phyloP scores from a whole-genome alignment of 1,140 invertebrate genomes.

The Galendromus occidentalis region DNA sequence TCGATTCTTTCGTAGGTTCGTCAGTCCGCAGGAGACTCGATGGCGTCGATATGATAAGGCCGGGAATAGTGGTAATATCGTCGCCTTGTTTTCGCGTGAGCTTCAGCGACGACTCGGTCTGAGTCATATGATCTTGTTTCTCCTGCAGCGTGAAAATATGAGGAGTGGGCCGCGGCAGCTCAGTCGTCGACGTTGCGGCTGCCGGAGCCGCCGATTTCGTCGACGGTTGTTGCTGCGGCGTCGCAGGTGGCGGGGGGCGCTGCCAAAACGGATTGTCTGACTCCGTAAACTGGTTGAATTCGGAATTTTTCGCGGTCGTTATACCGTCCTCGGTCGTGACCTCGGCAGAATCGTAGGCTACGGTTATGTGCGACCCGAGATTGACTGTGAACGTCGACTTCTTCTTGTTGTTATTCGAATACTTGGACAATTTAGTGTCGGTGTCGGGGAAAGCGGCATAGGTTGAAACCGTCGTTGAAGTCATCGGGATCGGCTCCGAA shows the following conservation, averaged over 20 bases:
- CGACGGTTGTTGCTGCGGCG: neutral
- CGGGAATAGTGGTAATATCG: neutral
- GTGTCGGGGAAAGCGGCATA: neutral
- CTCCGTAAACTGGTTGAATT: neutral
- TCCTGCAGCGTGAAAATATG: constrained; percentile 3
- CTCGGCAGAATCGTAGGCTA: neutral
- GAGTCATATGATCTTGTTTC: neutral
- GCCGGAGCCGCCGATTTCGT: neutral
- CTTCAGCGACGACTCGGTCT: neutral
- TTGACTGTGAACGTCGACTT: neutral
- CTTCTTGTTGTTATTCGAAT: neutral
- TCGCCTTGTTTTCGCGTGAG: neutral
- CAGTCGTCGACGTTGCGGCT: neutral
- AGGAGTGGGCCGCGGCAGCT: neutral
- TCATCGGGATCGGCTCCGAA: no score
- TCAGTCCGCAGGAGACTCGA: neutral
- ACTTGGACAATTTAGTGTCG: neutral
- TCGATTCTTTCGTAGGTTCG: neutral
- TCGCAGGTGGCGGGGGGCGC: neutral
- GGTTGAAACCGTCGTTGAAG: no score
- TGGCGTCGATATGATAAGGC: neutral
- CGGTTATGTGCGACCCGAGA: neutral
- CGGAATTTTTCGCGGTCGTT: neutral
- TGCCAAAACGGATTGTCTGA: neutral
- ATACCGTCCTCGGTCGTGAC: neutral